These are phyloP conservation scores for Potamarius usumacintae DNA, from an alignment of 2,113 vertebrate species.

Conservation along the genomic window DNA sequence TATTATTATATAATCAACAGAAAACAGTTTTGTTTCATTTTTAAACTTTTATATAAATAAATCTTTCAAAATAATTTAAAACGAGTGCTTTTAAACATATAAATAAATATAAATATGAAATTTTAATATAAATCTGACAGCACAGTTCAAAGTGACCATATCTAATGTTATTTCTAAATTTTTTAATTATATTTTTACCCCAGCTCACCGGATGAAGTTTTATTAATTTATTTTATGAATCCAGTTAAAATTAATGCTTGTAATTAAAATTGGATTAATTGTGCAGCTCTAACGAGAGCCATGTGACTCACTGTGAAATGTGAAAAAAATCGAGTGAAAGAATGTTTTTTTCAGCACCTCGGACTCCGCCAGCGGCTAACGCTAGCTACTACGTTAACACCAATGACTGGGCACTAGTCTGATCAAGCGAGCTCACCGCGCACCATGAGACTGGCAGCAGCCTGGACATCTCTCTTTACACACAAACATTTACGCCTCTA, in stretches of 20 bases:
- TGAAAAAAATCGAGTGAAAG: neutral
- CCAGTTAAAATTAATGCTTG: neutral
- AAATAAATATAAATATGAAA: neutral
- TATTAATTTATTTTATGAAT: neutral
- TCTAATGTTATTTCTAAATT: neutral
- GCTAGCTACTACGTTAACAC: neutral
- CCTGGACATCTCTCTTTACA: neutral
- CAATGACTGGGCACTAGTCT: neutral
- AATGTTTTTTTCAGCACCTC: too few species aligned
- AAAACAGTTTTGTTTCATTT: neutral
- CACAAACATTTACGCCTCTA: neutral
- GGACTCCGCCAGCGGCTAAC: neutral
- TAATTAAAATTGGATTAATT: neutral
- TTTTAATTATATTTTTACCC: neutral
- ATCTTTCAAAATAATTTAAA: neutral
- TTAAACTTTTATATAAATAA: neutral
- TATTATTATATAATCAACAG: neutral
- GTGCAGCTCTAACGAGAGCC: neutral
- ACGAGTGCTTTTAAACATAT: neutral
- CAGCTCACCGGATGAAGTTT: neutral
- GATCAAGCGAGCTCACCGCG: too few species aligned
- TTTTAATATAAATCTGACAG: neutral
- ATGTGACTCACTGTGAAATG: neutral
- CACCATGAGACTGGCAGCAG: neutral
- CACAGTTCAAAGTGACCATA: neutral